phyloP scores from a whole-genome alignment of 2,888 invertebrate genomes.

The Aricia artaxerxes region DNA sequence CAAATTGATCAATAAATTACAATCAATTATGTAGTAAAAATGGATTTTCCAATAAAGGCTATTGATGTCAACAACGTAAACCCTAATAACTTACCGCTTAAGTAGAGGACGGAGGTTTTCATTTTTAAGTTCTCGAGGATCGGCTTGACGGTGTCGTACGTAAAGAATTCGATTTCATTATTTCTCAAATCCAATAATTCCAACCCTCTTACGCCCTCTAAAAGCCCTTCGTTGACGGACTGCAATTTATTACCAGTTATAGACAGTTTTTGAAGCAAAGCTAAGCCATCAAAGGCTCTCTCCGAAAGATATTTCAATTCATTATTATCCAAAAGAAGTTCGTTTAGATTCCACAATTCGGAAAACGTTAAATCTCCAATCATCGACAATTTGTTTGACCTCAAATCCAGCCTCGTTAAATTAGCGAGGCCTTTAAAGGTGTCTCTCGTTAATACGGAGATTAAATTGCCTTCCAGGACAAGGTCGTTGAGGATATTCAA shows the following conservation, averaged over 20 bases:
- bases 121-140: constrained; percentile 87
- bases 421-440: constrained; percentile 88
- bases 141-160: constrained; percentile 87
- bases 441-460: constrained; percentile 87
- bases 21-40: background rate
- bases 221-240: constrained; percentile 85
- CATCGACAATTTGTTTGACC: constrained; percentile 87
- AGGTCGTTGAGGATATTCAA: constrained; percentile 87
- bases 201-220: constrained; percentile 87
- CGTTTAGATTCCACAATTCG: constrained; percentile 87
- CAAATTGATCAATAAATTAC: background rate
- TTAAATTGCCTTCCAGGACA: constrained; percentile 88
- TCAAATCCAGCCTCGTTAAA: constrained; percentile 87
- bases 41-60: background rate
- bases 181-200: constrained; percentile 88
- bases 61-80: constrained; percentile 13
- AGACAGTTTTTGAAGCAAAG: constrained; percentile 85
- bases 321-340: constrained; percentile 86
- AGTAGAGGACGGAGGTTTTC: constrained; percentile 70
- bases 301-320: constrained; percentile 87
- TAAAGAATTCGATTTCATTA: constrained; percentile 88
- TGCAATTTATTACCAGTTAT: constrained; percentile 89
- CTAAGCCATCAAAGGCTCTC: constrained; percentile 88
- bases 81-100: constrained; percentile 61
- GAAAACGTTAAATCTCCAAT: constrained; percentile 90